Conservation (phyloP, 2,797 vertebrate genomes). For the Lates japonicus region DNA sequence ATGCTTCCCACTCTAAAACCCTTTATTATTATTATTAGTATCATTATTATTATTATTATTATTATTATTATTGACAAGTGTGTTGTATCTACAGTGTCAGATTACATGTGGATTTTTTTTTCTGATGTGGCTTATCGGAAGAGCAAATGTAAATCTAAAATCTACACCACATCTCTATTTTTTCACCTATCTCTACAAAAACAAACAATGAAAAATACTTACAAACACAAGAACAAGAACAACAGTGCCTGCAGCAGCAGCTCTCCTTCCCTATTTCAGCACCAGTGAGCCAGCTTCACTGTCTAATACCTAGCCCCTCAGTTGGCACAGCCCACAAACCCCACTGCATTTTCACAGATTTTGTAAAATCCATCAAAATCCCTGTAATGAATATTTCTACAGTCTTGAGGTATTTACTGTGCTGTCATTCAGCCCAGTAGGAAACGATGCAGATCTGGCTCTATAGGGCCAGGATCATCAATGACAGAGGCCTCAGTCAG, state of each 20-base stretch:
- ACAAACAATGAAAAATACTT: slow-evolving; percentile 9
- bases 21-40: slow-evolving; percentile 25
- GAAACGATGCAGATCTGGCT: slow-evolving; percentile 51
- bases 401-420: slow-evolving; percentile 68
- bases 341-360: slow-evolving; percentile 73
- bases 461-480: slow-evolving; percentile 25
- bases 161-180: slow-evolving; percentile 16
- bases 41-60: background rate
- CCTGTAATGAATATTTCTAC: slow-evolving; percentile 79
- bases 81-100: slow-evolving; percentile 56
- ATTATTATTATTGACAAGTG: slow-evolving; percentile 22
- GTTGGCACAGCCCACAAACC: slow-evolving; percentile 77
- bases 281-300: slow-evolving; percentile 69
- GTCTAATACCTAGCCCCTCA: slow-evolving; percentile 77
- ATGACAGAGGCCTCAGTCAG: slow-evolving; percentile 7
- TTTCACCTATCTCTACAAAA: slow-evolving; percentile 59
- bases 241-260: slow-evolving; percentile 45
- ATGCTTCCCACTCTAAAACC: slow-evolving; percentile 53
- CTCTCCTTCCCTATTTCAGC: slow-evolving; percentile 55
- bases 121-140: slow-evolving; percentile 41
- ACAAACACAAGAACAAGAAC: slow-evolving; percentile 22
- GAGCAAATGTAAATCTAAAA: slow-evolving; percentile 25
- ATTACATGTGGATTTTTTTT: slow-evolving; percentile 60
- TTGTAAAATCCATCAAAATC: slow-evolving; percentile 78
- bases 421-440: slow-evolving; percentile 60